Conservation (phyloP, 2,113 vertebrate genomes). For the Cheirogaleus medius region DNA sequence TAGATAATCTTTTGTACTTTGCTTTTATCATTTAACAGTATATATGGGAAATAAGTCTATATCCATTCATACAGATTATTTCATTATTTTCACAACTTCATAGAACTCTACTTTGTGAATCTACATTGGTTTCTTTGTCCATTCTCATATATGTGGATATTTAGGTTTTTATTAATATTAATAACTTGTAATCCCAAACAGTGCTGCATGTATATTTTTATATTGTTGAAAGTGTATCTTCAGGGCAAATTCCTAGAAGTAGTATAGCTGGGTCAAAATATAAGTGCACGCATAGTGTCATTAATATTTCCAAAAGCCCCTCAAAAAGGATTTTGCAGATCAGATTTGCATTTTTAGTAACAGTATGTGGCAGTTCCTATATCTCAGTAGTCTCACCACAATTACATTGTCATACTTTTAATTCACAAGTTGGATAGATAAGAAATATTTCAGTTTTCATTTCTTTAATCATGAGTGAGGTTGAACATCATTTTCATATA, state of each 20-base stretch:
- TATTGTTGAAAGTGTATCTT: background rate
- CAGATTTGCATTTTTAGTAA: background rate
- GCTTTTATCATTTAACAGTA: background rate
- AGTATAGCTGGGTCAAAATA: background rate
- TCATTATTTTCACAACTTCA: background rate
- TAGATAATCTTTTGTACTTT: background rate
- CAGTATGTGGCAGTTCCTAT: background rate
- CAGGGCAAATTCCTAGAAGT: background rate
- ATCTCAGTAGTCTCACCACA: background rate
- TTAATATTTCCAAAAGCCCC: background rate
- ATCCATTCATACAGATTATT: background rate
- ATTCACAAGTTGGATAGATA: background rate
- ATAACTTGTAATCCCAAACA: background rate
- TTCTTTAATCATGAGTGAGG: background rate
- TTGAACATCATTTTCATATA: background rate
- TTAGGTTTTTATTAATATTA: background rate
- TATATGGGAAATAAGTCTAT: background rate
- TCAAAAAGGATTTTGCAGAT: background rate
- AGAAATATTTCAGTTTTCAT: conserved; percentile 24
- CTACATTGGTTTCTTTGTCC: background rate
- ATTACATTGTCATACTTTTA: background rate
- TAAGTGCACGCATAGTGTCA: background rate
- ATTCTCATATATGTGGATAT: background rate
- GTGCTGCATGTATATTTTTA: background rate
- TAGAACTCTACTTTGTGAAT: background rate